phyloP scores from a whole-genome alignment of 2,113 vertebrate genomes.

The Platanista minor region DNA sequence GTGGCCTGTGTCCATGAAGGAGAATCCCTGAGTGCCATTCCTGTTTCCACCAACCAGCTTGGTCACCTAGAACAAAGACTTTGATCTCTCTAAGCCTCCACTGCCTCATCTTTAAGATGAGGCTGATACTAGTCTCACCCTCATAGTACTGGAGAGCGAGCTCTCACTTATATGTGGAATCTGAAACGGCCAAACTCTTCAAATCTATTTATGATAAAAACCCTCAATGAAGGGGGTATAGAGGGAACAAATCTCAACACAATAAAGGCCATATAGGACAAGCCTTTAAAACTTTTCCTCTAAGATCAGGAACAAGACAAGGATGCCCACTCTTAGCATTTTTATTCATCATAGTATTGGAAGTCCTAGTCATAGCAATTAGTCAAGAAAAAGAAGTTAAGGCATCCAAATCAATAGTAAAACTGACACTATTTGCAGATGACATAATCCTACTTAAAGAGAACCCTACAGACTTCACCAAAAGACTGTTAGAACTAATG shows the following conservation, averaged over 20 bases:
- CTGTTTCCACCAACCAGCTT: neutral
- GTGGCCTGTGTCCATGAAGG: neutral
- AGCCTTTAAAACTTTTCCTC: neutral
- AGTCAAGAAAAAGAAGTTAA: neutral
- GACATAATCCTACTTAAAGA: neutral
- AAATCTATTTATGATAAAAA: neutral
- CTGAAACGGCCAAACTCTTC: neutral
- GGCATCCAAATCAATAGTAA: neutral
- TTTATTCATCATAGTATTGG: neutral
- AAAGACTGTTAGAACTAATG: neutral
- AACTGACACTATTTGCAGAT: neutral
- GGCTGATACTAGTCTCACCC: neutral
- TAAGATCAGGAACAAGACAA: neutral
- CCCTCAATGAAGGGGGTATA: neutral
- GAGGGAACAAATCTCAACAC: neutral
- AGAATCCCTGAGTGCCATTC: neutral
- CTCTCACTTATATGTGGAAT: neutral
- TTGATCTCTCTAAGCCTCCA: neutral
- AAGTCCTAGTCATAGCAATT: neutral
- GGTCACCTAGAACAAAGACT: neutral
- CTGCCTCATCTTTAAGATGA: neutral
- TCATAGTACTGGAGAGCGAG: neutral
- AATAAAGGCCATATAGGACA: neutral
- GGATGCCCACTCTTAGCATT: neutral
- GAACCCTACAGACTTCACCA: neutral